A percentile compares a stretch with the other conserved stretches of the same genome.
These are phyloP conservation scores for Poeciliopsis presidionis DNA, from an alignment of 2,797 vertebrate species.

Conservation along the genomic window DNA sequence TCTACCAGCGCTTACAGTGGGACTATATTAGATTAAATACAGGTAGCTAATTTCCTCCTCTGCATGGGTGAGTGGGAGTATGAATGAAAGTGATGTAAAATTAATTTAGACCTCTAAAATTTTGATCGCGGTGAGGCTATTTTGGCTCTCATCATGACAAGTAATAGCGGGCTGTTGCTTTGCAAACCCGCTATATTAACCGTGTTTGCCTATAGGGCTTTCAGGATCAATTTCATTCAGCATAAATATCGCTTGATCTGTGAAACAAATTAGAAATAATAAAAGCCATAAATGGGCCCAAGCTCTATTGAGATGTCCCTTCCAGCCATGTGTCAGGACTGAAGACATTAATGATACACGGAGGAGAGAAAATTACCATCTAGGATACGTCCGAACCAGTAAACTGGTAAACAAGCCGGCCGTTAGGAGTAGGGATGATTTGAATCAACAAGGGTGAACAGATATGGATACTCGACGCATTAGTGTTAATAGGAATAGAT, in stretches of 20 bases:
- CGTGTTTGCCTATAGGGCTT: conserved; percentile 70
- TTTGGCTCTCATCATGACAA: conserved; percentile 79
- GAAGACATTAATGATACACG: conserved; percentile 92
- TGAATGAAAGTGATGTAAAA: conserved; percentile 82
- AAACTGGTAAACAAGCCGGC: conserved; percentile 98
- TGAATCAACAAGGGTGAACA: conserved; percentile 99
- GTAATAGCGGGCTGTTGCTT: conserved; percentile 77
- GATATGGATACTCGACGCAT: conserved; percentile 99
- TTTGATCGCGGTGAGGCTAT: conserved; percentile 80
- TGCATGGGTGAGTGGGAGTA: conserved; percentile 79
- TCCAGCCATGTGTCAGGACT: conserved; percentile 86
- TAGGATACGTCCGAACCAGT: conserved; percentile 92
- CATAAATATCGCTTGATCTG: conserved; percentile 83
- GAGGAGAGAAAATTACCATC: conserved; percentile 93
- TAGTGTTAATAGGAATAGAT: conserved; percentile 99
- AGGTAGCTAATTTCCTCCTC: conserved; percentile 83
- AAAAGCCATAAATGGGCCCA: conserved; percentile 75
- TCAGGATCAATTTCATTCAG: conserved; percentile 81
- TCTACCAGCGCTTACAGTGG: conserved; percentile 79
- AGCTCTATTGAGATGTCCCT: conserved; percentile 84
- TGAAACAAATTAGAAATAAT: conserved; percentile 82
- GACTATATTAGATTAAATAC: conserved; percentile 82
- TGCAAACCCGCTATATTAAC: conserved; percentile 68
- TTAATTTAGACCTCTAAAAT: conserved; percentile 82
- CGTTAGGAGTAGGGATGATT: conserved; percentile 98